phyloP scores from a whole-genome alignment of 2,113 vertebrate species.

The Erythrocercus mccallii region DNA sequence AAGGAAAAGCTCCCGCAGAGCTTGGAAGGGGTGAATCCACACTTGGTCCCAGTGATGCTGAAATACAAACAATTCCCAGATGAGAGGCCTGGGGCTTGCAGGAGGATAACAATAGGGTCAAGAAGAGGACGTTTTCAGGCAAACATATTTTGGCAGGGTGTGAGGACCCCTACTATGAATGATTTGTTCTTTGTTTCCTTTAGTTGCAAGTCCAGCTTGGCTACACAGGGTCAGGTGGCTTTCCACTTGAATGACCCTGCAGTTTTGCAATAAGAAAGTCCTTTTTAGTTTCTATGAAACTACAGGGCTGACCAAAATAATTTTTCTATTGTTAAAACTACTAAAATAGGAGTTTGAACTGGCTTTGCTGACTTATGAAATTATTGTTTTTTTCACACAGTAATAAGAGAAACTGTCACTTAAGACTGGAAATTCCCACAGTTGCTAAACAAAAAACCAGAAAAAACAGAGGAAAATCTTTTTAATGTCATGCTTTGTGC shows the following conservation, averaged over 20 bases:
- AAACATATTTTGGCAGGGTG: not conserved
- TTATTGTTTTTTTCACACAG: not conserved
- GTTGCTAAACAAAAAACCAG: not conserved
- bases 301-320: not conserved
- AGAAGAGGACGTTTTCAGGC: not conserved
- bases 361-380: not conserved
- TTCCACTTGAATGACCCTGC: not conserved
- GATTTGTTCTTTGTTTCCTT: not conserved
- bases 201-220: slow-evolving; percentile 10
- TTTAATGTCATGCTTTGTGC: not conserved
- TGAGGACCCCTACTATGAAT: not conserved
- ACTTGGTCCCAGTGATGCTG: not conserved
- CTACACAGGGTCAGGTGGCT: slow-evolving; percentile 13
- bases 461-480: slow-evolving; percentile 40
- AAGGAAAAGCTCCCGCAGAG: not conserved
- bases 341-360: not conserved
- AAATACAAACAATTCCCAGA: not conserved
- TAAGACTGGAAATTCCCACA: slow-evolving; percentile 31
- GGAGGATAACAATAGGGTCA: not conserved
- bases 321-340: not conserved
- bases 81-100: not conserved
- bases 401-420: slow-evolving; percentile 1
- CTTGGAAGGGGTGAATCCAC: not conserved
- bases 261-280: not conserved
- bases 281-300: not conserved